Percentiles rank a stretch among this genome's conserved stretches.
These are phyloP conservation scores for Dynastes tityus DNA, from an alignment of 2,888 invertebrate genomes.

Conservation along the genomic window DNA sequence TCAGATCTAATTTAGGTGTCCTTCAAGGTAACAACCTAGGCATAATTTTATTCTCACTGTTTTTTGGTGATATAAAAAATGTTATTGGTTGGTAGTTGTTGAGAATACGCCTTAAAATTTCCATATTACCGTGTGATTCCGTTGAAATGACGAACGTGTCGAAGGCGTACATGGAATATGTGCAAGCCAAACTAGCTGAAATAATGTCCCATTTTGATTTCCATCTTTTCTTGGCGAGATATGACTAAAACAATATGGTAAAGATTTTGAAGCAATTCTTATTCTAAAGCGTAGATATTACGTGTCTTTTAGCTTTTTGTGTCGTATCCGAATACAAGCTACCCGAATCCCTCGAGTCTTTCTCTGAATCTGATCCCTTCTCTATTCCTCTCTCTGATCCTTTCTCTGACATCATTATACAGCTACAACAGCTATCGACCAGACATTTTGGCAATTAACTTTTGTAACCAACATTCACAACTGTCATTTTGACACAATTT, in stretches of 20 bases:
- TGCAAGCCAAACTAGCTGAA: slow-evolving; percentile 41
- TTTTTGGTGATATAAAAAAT: neutral
- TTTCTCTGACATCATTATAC: slow-evolving; percentile 16
- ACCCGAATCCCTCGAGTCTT: neutral
- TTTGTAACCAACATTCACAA: neutral
- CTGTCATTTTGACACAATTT: too few relatives aligned
- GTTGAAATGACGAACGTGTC: slow-evolving; percentile 23
- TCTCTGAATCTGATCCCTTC: too few relatives aligned
- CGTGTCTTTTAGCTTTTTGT: slow-evolving; percentile 4
- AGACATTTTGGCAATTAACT: neutral
- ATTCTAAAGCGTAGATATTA: neutral
- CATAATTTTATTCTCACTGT: too few relatives aligned
- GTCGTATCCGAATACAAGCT: neutral
- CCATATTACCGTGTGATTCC: slow-evolving; percentile 13
- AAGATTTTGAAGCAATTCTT: too few relatives aligned
- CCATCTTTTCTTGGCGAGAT: slow-evolving; percentile 22
- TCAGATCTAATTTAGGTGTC: too few relatives aligned
- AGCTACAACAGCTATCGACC: too few relatives aligned
- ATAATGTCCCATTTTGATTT: slow-evolving; percentile 46
- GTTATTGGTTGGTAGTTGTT: neutral
- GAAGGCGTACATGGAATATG: slow-evolving; percentile 37
- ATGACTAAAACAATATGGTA: slow-evolving; percentile 7
- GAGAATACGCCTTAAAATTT: neutral
- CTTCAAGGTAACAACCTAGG: too few relatives aligned
- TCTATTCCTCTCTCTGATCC: too few relatives aligned